phyloP scores from a whole-genome alignment of 2,113 vertebrate species.

The Ictalurus furcatus region DNA sequence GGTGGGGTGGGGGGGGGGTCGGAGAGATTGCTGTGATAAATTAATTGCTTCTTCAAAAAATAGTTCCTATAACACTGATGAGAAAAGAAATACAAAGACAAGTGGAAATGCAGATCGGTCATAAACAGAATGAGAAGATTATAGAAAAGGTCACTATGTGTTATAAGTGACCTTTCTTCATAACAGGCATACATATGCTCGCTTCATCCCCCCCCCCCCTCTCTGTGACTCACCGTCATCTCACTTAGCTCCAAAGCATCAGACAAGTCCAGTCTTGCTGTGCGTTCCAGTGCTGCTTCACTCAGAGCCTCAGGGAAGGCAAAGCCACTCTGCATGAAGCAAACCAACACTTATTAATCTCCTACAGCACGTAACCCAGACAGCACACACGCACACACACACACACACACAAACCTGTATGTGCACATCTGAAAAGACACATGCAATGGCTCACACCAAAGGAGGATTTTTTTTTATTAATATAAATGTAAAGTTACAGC shows the following conservation, averaged over 20 bases:
- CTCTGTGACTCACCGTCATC: slow-evolving; percentile 71
- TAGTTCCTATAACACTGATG: slow-evolving; percentile 3
- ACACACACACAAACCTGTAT: not conserved
- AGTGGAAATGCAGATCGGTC: not conserved
- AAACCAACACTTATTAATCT: slow-evolving; percentile 22
- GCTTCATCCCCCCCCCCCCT: slow-evolving; percentile 50
- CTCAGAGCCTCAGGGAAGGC: slow-evolving; percentile 48
- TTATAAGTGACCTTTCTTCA: not conserved
- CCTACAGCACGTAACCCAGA: not conserved
- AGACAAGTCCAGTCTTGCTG: slow-evolving; percentile 39
- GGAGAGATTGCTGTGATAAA: not conserved
- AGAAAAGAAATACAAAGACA: not conserved
- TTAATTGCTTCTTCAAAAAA: not conserved
- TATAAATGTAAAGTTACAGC: not conserved
- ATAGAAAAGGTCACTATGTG: slow-evolving; percentile 17
- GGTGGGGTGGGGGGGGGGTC: not conserved
- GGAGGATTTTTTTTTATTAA: not conserved
- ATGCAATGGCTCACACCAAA: not conserved
- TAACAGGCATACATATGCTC: slow-evolving; percentile 55
- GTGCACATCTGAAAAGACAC: not conserved
- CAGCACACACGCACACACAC: not conserved
- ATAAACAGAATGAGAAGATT: not conserved
- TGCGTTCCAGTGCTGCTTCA: not conserved
- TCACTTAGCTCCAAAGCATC: slow-evolving; percentile 71
- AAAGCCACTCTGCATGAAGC: slow-evolving; percentile 43